Percentiles rank a stretch among this genome's conserved stretches.
These are phyloP conservation scores for Natator depressus DNA, from an alignment of 2,113 vertebrate genomes.

Conservation along the genomic window DNA sequence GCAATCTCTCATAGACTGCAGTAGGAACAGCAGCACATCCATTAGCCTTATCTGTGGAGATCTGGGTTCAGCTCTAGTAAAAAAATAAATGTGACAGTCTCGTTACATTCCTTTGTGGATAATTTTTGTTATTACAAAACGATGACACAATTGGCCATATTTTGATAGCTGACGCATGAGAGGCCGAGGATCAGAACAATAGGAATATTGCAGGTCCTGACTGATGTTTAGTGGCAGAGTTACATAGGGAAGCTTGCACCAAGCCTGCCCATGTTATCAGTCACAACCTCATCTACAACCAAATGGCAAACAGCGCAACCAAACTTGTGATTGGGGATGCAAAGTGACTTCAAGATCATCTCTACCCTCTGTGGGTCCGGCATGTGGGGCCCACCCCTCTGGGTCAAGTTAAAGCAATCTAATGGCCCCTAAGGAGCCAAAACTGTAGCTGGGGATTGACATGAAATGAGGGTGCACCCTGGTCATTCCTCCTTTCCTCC, in stretches of 20 bases:
- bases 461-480: neutral
- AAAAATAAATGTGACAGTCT: neutral
- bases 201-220: neutral
- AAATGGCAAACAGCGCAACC: neutral
- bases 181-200: neutral
- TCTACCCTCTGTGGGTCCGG: neutral
- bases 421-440: neutral
- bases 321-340: neutral
- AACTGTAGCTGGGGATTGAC: neutral
- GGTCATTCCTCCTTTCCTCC: fast-evolving
- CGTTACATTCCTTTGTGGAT: neutral
- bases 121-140: neutral
- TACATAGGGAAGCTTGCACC: neutral
- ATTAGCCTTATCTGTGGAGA: neutral
- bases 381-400: neutral
- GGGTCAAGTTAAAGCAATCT: neutral
- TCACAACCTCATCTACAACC: neutral
- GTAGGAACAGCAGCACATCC: neutral
- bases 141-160: neutral
- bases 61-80: neutral
- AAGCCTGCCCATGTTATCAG: neutral
- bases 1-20: neutral
- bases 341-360: neutral
- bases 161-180: neutral
- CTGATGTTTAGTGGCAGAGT: neutral